Evolutionary conservation across 2,797 vertebrate genomes (phyloP).

Genomic region (Lithobates sylvaticus): DNA sequence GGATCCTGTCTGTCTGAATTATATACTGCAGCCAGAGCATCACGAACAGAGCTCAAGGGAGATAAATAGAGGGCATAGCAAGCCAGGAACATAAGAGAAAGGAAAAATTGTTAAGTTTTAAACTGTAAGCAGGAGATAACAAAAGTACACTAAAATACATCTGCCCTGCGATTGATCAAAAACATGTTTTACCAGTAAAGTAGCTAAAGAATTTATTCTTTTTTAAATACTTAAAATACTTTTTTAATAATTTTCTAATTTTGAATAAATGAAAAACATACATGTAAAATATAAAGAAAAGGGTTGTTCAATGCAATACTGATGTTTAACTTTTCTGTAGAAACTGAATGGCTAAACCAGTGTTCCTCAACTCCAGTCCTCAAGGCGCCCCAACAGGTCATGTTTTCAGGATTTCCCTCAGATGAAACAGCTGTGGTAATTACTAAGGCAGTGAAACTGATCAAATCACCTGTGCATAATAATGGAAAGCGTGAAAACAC

Average conservation of each 20-base stretch:
- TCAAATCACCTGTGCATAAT: too few species aligned
- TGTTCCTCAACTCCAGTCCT: too few species aligned
- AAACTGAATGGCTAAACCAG: too few species aligned
- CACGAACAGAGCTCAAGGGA: constrained; percentile 39
- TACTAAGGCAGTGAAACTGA: too few species aligned
- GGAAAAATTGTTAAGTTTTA: neutral
- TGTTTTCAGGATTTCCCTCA: too few species aligned
- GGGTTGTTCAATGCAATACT: too few species aligned
- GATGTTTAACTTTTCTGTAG: too few species aligned
- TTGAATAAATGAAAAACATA: neutral
- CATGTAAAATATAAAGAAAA: too few species aligned
- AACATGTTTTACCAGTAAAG: neutral
- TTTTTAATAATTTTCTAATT: neutral
- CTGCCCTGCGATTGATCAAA: neutral
- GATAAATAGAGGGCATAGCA: constrained; percentile 38
- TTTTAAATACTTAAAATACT: neutral
- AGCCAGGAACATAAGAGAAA: constrained; percentile 1
- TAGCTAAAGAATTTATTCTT: neutral
- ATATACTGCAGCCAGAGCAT: constrained; percentile 39
- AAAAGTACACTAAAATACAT: neutral
- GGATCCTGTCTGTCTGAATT: constrained; percentile 59
- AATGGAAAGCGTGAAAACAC: too few species aligned
- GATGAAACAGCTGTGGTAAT: too few species aligned
- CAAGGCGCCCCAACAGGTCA: too few species aligned
- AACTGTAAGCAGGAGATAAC: constrained; percentile 1